Percentiles rank a stretch among this genome's conserved stretches.
These are phyloP conservation scores for Oncorhynchus gorbuscha DNA, from an alignment of 2,113 vertebrate species.

Conservation along the genomic window DNA sequence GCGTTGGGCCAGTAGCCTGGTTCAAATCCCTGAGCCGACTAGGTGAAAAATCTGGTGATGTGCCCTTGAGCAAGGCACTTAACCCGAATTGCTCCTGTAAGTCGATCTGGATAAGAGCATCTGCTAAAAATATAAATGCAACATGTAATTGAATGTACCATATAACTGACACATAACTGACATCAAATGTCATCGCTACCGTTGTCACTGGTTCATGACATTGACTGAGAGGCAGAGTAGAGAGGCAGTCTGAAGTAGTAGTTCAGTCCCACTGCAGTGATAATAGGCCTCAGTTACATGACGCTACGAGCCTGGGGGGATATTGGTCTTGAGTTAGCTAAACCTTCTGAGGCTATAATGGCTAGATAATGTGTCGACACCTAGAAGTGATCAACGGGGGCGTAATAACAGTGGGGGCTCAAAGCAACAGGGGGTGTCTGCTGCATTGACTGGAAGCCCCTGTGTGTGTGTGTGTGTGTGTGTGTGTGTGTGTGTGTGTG, in stretches of 20 bases:
- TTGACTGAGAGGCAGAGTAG: conserved; percentile 4
- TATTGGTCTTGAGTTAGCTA: background rate
- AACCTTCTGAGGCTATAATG: background rate
- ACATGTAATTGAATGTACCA: conserved; percentile 26
- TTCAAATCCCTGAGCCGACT: too few relatives aligned
- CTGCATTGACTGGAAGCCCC: background rate
- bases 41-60: too few relatives aligned
- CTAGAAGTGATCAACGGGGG: background rate
- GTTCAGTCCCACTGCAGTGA: background rate
- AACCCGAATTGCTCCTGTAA: too few relatives aligned
- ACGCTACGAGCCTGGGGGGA: background rate
- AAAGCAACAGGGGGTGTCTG: background rate
- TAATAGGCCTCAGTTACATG: background rate
- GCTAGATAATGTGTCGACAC: background rate
- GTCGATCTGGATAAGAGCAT: conserved; percentile 10
- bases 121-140: conserved; percentile 82
- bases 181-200: background rate
- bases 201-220: background rate
- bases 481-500: too few relatives aligned
- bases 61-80: too few relatives aligned
- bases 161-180: too few relatives aligned
- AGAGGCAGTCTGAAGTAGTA: background rate
- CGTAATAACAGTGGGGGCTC: background rate
- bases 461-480: too few relatives aligned
- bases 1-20: too few relatives aligned